These are phyloP conservation scores for Acanthaster planci DNA, from an alignment of 35 echinoderm and acorn worm species.

Conservation along the genomic window DNA sequence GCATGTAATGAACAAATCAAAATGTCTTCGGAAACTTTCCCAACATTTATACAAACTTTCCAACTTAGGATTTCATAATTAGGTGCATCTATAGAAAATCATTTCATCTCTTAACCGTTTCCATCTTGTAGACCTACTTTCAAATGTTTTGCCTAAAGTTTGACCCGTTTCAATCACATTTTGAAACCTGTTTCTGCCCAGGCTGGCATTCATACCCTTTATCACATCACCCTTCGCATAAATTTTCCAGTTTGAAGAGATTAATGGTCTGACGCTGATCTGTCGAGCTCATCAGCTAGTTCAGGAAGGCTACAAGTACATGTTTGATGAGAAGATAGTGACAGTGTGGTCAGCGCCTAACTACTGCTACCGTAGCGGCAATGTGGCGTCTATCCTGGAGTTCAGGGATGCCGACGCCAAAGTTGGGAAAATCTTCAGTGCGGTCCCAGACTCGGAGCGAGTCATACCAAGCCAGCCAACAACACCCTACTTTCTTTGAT, in stretches of 20 bases:
- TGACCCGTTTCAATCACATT: too few species aligned
- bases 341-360: conserved; percentile 98
- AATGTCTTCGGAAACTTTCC: too few species aligned
- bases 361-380: conserved; percentile 96
- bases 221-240: too few species aligned
- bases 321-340: conserved; percentile 98
- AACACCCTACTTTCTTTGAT: conserved; percentile 91
- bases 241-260: conserved; percentile 83
- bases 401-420: conserved; percentile 84
- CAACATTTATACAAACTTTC: too few species aligned
- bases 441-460: conserved; percentile 83
- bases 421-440: conserved; percentile 90
- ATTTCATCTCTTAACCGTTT: too few species aligned
- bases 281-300: conserved; percentile 96
- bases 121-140: too few species aligned
- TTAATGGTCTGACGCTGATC: conserved; percentile 90
- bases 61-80: too few species aligned
- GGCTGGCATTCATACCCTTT: too few species aligned
- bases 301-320: conserved; percentile 99
- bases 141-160: too few species aligned
- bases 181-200: too few species aligned
- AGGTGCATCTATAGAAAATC: too few species aligned
- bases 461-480: conserved; percentile 91
- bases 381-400: conserved; percentile 95
- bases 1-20: too few species aligned